Conservation (phyloP, 2,797 vertebrate species). For the Acrossocheilus wenchowensis region DNA sequence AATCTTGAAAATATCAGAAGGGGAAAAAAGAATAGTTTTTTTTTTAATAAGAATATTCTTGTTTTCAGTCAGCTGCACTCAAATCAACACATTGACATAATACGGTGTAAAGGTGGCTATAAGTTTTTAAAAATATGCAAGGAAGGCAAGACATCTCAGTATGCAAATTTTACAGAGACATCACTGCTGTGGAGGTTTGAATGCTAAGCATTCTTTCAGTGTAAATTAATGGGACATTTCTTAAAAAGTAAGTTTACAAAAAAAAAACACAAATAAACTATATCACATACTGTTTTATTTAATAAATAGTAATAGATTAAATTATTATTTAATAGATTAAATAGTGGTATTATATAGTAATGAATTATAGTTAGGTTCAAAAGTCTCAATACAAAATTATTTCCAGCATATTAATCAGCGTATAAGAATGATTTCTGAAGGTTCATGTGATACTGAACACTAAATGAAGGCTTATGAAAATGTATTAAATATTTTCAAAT, state of each 20-base stretch:
- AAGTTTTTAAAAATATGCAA: background rate
- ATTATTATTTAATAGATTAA: too few relatives aligned
- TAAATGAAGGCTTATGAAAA: background rate
- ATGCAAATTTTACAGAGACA: background rate
- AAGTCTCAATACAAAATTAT: background rate
- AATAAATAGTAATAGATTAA: too few relatives aligned
- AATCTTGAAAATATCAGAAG: background rate
- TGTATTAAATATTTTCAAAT: background rate
- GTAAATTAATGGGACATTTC: background rate
- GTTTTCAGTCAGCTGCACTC: background rate
- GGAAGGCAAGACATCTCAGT: background rate
- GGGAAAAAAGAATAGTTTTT: background rate
- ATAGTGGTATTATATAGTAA: background rate
- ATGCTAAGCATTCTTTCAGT: background rate
- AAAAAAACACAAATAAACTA: background rate
- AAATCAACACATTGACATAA: background rate
- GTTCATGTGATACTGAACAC: background rate
- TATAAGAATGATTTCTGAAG: background rate
- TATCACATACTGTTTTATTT: background rate
- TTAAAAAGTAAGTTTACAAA: background rate
- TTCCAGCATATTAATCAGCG: background rate
- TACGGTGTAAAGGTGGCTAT: background rate
- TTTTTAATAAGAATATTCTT: background rate
- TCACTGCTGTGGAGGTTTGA: background rate
- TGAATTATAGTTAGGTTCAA: background rate